Evolutionary conservation across 1,140 invertebrate species (phyloP), one percentile per base, ranked within the genome.

Genomic region (Procambarus virginalis): DNA sequence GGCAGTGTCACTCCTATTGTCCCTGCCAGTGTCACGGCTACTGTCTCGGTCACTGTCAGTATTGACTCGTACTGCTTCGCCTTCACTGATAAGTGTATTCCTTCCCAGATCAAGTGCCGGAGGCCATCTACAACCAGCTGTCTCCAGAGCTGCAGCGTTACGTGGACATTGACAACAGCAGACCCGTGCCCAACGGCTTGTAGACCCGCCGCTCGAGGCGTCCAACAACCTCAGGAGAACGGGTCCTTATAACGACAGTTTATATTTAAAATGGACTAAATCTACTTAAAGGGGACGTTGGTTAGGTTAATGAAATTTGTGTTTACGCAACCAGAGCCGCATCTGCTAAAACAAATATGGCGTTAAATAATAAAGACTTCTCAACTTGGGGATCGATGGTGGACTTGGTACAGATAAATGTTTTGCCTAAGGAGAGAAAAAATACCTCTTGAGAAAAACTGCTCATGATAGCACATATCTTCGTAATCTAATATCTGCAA

Each of bases 61-160:
- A 6, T 51, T 8, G 70, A 6, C 6, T 17, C 1, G 70, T 75
- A 45, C 12, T 75, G 8, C 8, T 6, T 77, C n/a, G 12, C 5
- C 75, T 3, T 77, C 22, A 45, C 75, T 77, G n/a, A 77, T 9
- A 22, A 34, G 3, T 77, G 34, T 77, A 12, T 17, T 22, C 46
- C 51, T n/a, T 51, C 20, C 22, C 86, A 97, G 97, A 98, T 93
- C 96, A 97, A 92, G 96, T 98, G 20, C 96, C 97, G 51, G 95
- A 96, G 91, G 95, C 96, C 78, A 96, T 98, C 91, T 97, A 97
- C 93, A 94, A 96, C 10, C 97, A 98, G 92, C 94, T 98, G 70
- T 96, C 97, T 45, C 94, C 95, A 9, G 95, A 95, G 89, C 94
- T 97, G 10, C 95, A 96, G 93, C 94, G 95, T 68, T 95, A 96